phyloP scores from a whole-genome alignment of 2,888 invertebrate genomes.

The Iselma pallidipennis region DNA sequence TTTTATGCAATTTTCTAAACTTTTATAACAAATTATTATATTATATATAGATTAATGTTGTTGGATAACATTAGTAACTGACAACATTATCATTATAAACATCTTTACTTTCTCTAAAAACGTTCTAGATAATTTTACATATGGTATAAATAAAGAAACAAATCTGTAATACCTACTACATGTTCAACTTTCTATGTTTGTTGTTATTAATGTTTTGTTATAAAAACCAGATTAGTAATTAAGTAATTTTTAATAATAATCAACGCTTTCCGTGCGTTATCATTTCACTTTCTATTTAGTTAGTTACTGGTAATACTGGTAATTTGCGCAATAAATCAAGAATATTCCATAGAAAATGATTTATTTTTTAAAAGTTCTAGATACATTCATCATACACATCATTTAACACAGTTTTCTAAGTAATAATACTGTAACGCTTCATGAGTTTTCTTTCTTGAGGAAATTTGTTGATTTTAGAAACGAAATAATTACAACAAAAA shows the following conservation, averaged over 20 bases:
- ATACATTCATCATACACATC: conserved; percentile 50
- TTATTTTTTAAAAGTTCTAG: conserved; percentile 43
- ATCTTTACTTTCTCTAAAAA: conserved; percentile 19
- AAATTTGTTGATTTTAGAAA: conserved; percentile 35
- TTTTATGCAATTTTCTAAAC: neutral
- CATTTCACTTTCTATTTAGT: conserved; percentile 17
- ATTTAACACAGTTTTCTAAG: conserved; percentile 51
- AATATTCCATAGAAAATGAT: conserved; percentile 36
- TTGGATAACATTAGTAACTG: conserved; percentile 14
- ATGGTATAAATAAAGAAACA: conserved; percentile 7
- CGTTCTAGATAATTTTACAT: conserved; percentile 7
- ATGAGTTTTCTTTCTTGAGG: conserved; percentile 32
- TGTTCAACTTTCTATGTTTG: conserved; percentile 19
- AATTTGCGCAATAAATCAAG: conserved; percentile 10
- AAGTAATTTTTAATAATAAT: conserved; percentile 10
- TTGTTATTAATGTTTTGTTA: conserved; percentile 14
- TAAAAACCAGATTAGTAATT: conserved; percentile 17
- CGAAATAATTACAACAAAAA: conserved; percentile 33
- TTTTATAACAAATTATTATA: neutral
- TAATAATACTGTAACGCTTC: conserved; percentile 51
- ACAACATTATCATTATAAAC: neutral
- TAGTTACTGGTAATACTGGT: conserved; percentile 4
- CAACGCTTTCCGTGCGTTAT: conserved; percentile 5
- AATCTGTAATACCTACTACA: conserved; percentile 14
- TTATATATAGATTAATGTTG: conserved; percentile 1